A percentile compares a stretch with the other conserved stretches of the same genome.
These are phyloP conservation scores for Archegozetes longisetosus DNA, from an alignment of 1,140 invertebrate species.

Conservation along the genomic window DNA sequence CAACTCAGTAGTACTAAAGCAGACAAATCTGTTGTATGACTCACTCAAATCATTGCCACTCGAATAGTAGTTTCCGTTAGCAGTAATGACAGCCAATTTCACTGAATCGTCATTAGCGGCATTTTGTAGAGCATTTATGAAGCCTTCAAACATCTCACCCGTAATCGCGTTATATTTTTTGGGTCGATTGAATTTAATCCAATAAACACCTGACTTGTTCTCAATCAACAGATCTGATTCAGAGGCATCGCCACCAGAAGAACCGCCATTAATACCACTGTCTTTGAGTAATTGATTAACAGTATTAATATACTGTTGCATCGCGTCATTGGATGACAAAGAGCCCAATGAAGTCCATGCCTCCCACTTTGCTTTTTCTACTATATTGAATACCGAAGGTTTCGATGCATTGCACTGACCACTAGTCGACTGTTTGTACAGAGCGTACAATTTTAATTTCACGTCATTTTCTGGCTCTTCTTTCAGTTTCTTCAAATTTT, in stretches of 20 bases:
- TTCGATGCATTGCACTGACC: conserved; percentile 36
- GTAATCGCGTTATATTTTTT: conserved; percentile 61
- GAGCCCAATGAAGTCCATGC: conserved; percentile 39
- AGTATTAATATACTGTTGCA: conserved; percentile 23
- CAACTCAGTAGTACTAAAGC: too few relatives aligned
- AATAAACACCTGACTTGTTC: conserved; percentile 36
- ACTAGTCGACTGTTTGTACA: conserved; percentile 41
- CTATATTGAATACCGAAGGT: conserved; percentile 44
- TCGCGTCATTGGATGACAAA: conserved; percentile 31
- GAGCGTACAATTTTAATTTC: conserved; percentile 41
- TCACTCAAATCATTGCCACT: conserved; percentile 70
- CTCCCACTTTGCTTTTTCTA: conserved; percentile 44
- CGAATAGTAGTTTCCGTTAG: conserved; percentile 54
- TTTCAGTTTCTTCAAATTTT: conserved; percentile 27
- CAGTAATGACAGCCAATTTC: conserved; percentile 50
- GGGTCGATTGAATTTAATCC: conserved; percentile 53
- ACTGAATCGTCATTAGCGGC: conserved; percentile 43
- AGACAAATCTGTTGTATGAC: too few relatives aligned
- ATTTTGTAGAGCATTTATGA: conserved; percentile 44
- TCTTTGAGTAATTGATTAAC: conserved; percentile 26
- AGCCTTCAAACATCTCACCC: conserved; percentile 44
- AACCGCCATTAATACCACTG: neutral
- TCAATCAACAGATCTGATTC: neutral
- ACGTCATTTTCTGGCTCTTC: conserved; percentile 32
- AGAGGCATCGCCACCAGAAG: neutral